These are phyloP conservation scores for Centrocercus urophasianus DNA, from an alignment of 2,113 vertebrate genomes.

Conservation along the genomic window DNA sequence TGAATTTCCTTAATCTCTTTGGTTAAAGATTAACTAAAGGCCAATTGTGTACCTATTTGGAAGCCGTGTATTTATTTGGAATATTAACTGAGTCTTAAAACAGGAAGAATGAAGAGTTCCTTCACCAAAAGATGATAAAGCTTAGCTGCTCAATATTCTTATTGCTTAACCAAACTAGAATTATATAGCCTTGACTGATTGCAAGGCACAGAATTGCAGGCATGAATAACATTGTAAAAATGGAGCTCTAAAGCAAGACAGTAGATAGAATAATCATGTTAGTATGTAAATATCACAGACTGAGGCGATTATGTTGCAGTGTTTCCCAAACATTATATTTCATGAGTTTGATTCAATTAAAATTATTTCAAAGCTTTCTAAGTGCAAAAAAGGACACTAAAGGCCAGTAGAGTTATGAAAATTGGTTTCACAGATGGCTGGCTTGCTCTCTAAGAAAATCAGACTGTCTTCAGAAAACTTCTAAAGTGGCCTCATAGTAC, in stretches of 20 bases:
- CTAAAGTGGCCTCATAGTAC: not conserved
- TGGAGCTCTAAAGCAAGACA: not conserved
- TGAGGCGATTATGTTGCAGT: not conserved
- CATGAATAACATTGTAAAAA: conserved; percentile 5
- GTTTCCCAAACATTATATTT: conserved; percentile 30
- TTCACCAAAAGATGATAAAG: conserved; percentile 31
- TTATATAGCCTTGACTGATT: not conserved
- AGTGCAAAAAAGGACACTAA: conserved; percentile 10
- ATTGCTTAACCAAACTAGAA: conserved; percentile 31
- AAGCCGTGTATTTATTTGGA: conserved; percentile 22
- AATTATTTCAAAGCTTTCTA: conserved; percentile 57
- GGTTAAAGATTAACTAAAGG: conserved; percentile 14
- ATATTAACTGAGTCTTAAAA: conserved; percentile 40
- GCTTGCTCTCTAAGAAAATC: conserved; percentile 61
- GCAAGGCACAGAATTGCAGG: not conserved
- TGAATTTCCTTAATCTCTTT: conserved; percentile 17
- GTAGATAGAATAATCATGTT: not conserved
- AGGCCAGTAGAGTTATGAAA: conserved; percentile 53
- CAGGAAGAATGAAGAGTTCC: conserved; percentile 3
- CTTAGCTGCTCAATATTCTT: conserved; percentile 37
- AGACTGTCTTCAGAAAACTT: conserved; percentile 32
- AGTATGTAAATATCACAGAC: conserved; percentile 37
- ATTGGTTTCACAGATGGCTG: conserved; percentile 56
- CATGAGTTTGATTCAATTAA: conserved; percentile 54
- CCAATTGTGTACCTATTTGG: conserved; percentile 19